Conservation (phyloP, 2,797 vertebrate genomes). For the Eptatretus atami region DNA sequence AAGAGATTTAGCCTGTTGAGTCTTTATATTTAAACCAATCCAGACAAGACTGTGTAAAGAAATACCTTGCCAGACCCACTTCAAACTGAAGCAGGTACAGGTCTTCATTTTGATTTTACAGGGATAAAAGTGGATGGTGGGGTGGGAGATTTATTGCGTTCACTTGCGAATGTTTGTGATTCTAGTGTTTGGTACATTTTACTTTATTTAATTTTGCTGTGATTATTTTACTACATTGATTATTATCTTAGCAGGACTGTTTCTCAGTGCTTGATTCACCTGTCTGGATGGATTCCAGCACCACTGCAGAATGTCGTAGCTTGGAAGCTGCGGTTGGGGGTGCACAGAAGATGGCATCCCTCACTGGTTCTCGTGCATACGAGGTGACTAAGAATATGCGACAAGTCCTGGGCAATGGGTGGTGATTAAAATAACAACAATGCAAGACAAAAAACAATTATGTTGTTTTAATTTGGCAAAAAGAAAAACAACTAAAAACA, state of each 20-base stretch:
- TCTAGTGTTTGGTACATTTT: background rate
- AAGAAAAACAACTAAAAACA: too few relatives aligned
- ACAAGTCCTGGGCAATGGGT: too few relatives aligned
- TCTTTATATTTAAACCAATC: too few relatives aligned
- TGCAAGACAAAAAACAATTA: too few relatives aligned
- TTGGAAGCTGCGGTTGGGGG: conserved; percentile 36
- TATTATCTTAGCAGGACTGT: conserved; percentile 15
- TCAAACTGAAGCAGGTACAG: too few relatives aligned
- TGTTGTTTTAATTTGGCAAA: too few relatives aligned
- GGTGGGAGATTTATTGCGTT: background rate
- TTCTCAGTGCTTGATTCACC: conserved; percentile 34
- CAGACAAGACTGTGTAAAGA: too few relatives aligned
- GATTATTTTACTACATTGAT: conserved; percentile 1
- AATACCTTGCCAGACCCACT: too few relatives aligned
- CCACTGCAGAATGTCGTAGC: conserved; percentile 22
- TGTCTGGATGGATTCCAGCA: conserved; percentile 84
- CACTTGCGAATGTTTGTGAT: background rate
- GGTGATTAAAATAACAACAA: too few relatives aligned
- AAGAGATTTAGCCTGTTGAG: too few relatives aligned
- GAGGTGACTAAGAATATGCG: conserved; percentile 21
- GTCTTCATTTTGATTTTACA: too few relatives aligned
- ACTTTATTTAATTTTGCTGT: background rate
- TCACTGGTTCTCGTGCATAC: conserved; percentile 61
- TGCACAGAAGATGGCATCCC: conserved; percentile 24
- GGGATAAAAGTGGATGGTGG: too few relatives aligned